These are phyloP conservation scores for Gryllus bimaculatus DNA, from an alignment of 1,140 invertebrate species.

Conservation along the genomic window DNA sequence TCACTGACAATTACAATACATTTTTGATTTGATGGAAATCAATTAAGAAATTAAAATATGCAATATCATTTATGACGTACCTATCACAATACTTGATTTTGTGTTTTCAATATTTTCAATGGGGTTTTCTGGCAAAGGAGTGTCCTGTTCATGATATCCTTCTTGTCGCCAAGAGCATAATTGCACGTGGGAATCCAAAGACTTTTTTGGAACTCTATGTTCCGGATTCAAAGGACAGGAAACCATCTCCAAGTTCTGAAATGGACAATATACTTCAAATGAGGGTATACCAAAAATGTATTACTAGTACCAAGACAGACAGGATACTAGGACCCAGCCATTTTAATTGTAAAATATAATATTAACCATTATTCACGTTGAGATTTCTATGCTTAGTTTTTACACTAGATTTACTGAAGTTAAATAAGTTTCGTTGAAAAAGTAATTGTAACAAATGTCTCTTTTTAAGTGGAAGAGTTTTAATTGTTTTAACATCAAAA, in stretches of 20 bases:
- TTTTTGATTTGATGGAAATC: not conserved
- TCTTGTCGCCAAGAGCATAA: slow-evolving; percentile 39
- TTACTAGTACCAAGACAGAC: not conserved
- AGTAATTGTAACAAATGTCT: too few relatives aligned
- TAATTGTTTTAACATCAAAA: too few relatives aligned
- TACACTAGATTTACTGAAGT: too few relatives aligned
- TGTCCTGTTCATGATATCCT: slow-evolving; percentile 37
- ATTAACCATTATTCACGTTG: too few relatives aligned
- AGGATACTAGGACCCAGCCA: too few relatives aligned
- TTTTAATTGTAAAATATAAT: too few relatives aligned
- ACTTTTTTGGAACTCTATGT: slow-evolving; percentile 35
- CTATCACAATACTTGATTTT: not conserved
- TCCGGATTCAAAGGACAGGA: slow-evolving; percentile 37
- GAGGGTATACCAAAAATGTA: not conserved
- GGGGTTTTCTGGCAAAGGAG: slow-evolving; percentile 35
- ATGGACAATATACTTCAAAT: slow-evolving; percentile 3
- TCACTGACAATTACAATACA: not conserved
- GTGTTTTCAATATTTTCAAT: not conserved
- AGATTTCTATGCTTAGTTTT: too few relatives aligned
- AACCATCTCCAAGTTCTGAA: slow-evolving; percentile 27
- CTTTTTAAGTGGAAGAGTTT: too few relatives aligned
- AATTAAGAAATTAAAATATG: not conserved
- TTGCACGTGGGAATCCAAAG: slow-evolving; percentile 35
- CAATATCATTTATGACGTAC: not conserved
- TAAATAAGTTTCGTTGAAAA: too few relatives aligned